phyloP scores from a whole-genome alignment of 2,888 invertebrate genomes.

The Napeogenes sylphis region DNA sequence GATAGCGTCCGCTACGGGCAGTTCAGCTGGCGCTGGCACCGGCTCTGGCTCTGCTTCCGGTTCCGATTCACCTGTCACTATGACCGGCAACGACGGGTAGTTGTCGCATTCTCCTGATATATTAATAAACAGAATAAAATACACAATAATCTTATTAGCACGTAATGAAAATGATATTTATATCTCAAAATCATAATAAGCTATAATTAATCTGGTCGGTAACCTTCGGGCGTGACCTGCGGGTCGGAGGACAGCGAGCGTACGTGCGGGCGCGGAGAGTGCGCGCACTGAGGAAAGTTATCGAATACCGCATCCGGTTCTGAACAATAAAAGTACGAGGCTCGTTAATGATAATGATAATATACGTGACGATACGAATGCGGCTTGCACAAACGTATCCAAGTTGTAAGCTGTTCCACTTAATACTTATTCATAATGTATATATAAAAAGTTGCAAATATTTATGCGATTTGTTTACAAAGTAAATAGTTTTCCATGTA shows the following conservation, averaged over 20 bases:
- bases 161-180: background rate
- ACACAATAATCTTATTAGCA: background rate
- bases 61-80: constrained; percentile 75
- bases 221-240: constrained; percentile 69
- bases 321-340: constrained; percentile 35
- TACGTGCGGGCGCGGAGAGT: constrained; percentile 58
- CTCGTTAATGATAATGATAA: background rate
- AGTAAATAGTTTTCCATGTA: no score
- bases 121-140: constrained; percentile 20
- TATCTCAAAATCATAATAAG: background rate
- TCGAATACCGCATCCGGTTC: constrained; percentile 86
- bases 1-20: constrained; percentile 89
- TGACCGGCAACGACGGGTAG: constrained; percentile 73
- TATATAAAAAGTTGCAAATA: no score
- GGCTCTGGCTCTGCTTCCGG: constrained; percentile 54
- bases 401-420: no score
- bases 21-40: constrained; percentile 79
- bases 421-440: no score
- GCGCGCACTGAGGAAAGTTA: constrained; percentile 77
- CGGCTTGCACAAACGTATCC: no score
- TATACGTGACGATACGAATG: no score
- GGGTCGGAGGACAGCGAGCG: constrained; percentile 65
- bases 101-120: constrained; percentile 58
- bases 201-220: no score
- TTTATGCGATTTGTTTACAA: no score